Evolutionary conservation across 2,113 vertebrate genomes (phyloP), one percentile per base, ranked within the genome.

Genomic region (Paramormyrops kingsleyae): DNA sequence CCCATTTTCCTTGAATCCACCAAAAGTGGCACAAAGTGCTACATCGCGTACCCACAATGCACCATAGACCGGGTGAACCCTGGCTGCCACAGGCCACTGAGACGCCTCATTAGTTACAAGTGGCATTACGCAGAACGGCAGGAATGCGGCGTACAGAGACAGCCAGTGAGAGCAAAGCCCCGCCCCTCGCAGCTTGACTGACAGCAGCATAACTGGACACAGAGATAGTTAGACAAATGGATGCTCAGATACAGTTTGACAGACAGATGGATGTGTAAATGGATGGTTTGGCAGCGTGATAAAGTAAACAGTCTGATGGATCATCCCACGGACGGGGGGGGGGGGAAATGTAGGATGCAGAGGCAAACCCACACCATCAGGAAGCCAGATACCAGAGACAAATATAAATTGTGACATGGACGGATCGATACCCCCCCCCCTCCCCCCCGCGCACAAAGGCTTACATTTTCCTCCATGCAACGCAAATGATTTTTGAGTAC

Each of bases 281-380:
- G 95, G 95, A 95, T 95, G 94, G 95, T 96, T 96, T 95, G 95
- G 94, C 95, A 95, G 94, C 92, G 94, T 95, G 95, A 96, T 96
- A 96, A 96, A 94, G 94, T 95, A 96, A 96, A 96, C 94, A 94
- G 95, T 93, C 96, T 96, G 96, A 96, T 96, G 95, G 94, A 96
- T 96, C 94, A 93, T 94, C 94, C 94, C 94, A 96, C 94, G 95
- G 95, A 96, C 93, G 93, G 92, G 93, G 93, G 92, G 93, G 92
- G 93, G 93, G 92, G 95, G 95, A 90, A 91, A 91, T 70, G 89
- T 12, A 84, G 83, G 42, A 83, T 90, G 83, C 53, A 94, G 94
- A 94, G 92, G 93, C 92, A 91, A 92, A 93, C 19, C 83, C 44
- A 19, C 44, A n/a, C 27, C 49, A 92, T 95, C 93, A 93, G 94